phyloP scores from a whole-genome alignment of 2,797 vertebrate genomes.

The Acipenser oxyrinchus region DNA sequence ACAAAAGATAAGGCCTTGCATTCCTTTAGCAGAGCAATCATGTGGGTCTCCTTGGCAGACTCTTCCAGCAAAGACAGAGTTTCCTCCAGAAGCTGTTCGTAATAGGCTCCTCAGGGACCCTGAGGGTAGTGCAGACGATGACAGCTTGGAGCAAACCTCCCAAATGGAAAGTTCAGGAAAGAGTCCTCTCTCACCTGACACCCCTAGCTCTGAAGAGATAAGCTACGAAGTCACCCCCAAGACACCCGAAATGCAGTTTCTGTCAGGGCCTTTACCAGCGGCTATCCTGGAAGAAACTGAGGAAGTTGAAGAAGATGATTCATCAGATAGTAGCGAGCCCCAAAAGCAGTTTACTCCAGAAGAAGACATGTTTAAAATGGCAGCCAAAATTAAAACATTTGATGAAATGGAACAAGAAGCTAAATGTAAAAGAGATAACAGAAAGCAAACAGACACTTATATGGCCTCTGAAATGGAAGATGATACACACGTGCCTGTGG shows the following conservation, averaged over 20 bases:
- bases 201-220: constrained; percentile 93
- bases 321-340: constrained; percentile 63
- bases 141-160: constrained; percentile 91
- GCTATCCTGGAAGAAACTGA: constrained; percentile 80
- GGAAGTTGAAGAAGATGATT: constrained; percentile 68
- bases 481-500: constrained; percentile 46
- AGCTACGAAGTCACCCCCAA: constrained; percentile 94
- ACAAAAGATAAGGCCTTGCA: constrained; percentile 54
- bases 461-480: constrained; percentile 45
- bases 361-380: constrained; percentile 99
- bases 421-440: constrained; percentile 76
- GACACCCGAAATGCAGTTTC: constrained; percentile 62
- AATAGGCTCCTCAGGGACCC: constrained; percentile 83
- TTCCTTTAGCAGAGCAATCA: constrained; percentile 44
- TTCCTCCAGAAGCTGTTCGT: constrained; percentile 68
- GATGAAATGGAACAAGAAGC: constrained; percentile 92
- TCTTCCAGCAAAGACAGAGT: constrained; percentile 64
- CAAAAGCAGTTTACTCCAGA: constrained; percentile 86
- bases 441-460: constrained; percentile 62
- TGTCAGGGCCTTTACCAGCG: constrained; percentile 53
- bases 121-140: constrained; percentile 84
- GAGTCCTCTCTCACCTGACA: constrained; percentile 87
- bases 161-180: constrained; percentile 96
- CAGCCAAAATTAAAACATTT: constrained; percentile 95
- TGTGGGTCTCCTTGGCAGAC: constrained; percentile 58